These are phyloP conservation scores for Drosophila takahashii DNA, from an alignment of 1,140 invertebrate species.

Conservation along the genomic window DNA sequence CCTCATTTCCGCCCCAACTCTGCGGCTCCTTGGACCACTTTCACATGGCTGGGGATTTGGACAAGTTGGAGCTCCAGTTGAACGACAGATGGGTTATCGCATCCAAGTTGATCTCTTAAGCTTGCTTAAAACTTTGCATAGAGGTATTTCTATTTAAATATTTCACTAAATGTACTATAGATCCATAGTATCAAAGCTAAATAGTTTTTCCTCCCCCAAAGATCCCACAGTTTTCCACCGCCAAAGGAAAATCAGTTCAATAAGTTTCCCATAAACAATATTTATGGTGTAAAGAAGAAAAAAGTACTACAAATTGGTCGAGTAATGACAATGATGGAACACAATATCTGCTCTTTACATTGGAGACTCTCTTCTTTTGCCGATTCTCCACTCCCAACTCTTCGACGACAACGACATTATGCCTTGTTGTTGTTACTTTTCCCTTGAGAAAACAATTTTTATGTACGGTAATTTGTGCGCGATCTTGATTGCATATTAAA, in stretches of 20 bases:
- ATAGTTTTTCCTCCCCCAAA: not conserved
- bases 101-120: not conserved
- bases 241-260: not conserved
- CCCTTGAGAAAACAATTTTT: constrained; percentile 82
- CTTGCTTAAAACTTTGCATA: not conserved
- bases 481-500: constrained; percentile 83
- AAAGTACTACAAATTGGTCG: constrained; percentile 22
- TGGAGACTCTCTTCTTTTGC: constrained; percentile 4
- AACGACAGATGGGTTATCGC: constrained; percentile 13
- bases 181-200: too few species aligned
- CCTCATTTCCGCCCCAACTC: constrained; percentile 58
- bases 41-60: constrained; percentile 6
- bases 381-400: constrained; percentile 42
- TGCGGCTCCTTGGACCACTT: constrained; percentile 23
- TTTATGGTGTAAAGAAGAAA: not conserved
- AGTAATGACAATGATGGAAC: constrained; percentile 39
- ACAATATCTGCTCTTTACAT: constrained; percentile 5
- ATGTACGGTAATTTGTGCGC: constrained; percentile 82
- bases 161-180: too few species aligned
- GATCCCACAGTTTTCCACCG: not conserved
- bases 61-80: constrained; percentile 18
- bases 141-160: not conserved
- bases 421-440: constrained; percentile 63
- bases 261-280: constrained; percentile 26
- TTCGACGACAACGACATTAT: constrained; percentile 4